Evolutionary conservation across 2,797 vertebrate species (phyloP), one percentile per base, ranked within the genome.

Genomic region (Falco rusticolus): DNA sequence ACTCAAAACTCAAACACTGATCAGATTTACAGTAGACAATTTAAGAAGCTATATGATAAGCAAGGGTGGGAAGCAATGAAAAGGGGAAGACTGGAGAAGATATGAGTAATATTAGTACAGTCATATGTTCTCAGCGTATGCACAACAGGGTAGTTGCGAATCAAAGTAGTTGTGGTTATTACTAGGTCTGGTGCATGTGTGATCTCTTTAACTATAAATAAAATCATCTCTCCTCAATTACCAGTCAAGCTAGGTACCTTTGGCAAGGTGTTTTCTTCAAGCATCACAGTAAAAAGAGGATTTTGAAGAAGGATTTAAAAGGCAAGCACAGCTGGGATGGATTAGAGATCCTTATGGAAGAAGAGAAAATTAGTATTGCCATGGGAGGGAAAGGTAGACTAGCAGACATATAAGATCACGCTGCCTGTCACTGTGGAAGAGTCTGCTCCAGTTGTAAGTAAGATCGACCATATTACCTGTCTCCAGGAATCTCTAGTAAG

Each of bases 241-340:
- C 20, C 20, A 79, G 28, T 50, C 41, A 76, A 71, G 25, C 16
- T 31, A 79, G 31, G 29, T 57, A 83, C 13, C 41, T 83, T 70
- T 64, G 43, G 21, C 37, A 72, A 84, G 15, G 50, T 53, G 22
- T 51, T 66, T 82, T 78, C 74, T 84, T 72, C 68, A 80, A 72
- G 63, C 63, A 64, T 50, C 1, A 0, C 39, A 41, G 56, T 41
- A 74, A 88, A 72, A 74, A 77, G 48, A 60, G 65, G 0, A 3
- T 80, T 88, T 31, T 47, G 54, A 94, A 78, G 60, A 85, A 31
- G 63, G 26, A 91, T 51, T 80, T 92, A 45, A 88, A 92, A 63
- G 34, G 56, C 39, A 77, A n/a, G 57, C 0, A 1, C 60, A 93
- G 48, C 34, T 94, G 57, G 41, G 60, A 91, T 50, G n/a, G 31